These are phyloP conservation scores for Oligia fasciuncula DNA, from an alignment of 2,888 invertebrate genomes.

Conservation along the genomic window DNA sequence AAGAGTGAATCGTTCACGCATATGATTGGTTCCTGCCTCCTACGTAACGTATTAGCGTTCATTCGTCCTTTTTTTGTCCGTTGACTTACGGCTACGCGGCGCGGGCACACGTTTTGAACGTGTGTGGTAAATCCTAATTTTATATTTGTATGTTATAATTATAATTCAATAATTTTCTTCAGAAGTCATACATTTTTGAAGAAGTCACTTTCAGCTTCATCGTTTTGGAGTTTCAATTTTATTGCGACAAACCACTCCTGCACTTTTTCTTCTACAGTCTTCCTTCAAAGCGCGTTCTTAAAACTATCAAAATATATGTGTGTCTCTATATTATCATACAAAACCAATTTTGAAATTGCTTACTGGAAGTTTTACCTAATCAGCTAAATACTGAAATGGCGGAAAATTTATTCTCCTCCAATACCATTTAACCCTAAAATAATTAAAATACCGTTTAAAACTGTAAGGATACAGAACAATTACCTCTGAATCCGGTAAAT, in stretches of 20 bases:
- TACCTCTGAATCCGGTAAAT: slow-evolving; percentile 48
- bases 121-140: no score
- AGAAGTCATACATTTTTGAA: neutral
- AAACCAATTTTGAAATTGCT: neutral
- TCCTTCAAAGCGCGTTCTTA: neutral
- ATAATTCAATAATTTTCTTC: neutral
- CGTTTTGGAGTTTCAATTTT: neutral
- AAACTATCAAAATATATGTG: neutral
- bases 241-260: neutral
- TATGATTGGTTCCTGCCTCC: neutral
- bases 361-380: neutral
- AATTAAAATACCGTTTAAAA: slow-evolving; percentile 33
- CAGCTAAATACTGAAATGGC: neutral
- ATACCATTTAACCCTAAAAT: slow-evolving; percentile 30
- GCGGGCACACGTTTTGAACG: no score
- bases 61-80: neutral
- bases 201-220: neutral
- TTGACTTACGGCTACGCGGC: neutral
- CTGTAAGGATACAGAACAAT: slow-evolving; percentile 55
- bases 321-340: neutral
- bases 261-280: neutral
- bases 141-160: neutral
- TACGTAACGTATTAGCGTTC: neutral
- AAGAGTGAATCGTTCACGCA: slow-evolving; percentile 11
- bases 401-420: neutral